These are phyloP conservation scores for Marasmarcha lunaedactyla DNA, from an alignment of 2,888 invertebrate genomes.

Conservation along the genomic window DNA sequence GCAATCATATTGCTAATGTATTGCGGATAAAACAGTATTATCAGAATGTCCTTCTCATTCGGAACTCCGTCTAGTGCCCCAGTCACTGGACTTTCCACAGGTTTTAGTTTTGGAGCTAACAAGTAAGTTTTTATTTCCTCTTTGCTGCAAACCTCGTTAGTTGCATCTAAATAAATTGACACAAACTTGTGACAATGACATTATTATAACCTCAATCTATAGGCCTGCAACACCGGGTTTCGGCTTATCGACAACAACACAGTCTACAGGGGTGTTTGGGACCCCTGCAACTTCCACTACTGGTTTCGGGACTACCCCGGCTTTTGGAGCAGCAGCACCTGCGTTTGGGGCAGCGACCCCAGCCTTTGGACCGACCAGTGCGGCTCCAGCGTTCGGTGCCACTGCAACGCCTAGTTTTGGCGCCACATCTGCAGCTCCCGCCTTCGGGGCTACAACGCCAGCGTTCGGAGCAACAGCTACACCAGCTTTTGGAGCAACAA, in stretches of 20 bases:
- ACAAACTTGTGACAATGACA: not conserved
- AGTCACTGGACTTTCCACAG: constrained; percentile 41
- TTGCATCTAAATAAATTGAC: not conserved
- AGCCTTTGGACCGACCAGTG: constrained; percentile 28
- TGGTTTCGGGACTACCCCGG: constrained; percentile 21
- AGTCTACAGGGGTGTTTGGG: constrained; percentile 43
- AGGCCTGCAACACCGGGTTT: constrained; percentile 49
- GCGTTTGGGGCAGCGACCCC: constrained; percentile 26
- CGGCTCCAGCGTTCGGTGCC: constrained; percentile 24
- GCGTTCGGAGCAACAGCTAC: constrained; percentile 12
- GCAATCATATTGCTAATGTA: no score
- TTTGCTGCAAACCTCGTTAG: not conserved
- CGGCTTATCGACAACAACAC: constrained; percentile 35
- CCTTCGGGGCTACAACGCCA: constrained; percentile 9
- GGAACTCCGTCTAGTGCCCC: constrained; percentile 61
- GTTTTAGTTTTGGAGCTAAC: constrained; percentile 59
- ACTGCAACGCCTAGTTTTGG: constrained; percentile 28
- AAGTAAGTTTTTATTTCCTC: constrained; percentile 33
- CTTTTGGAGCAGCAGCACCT: constrained; percentile 23
- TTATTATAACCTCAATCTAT: constrained; percentile 9
- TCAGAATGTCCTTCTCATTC: constrained; percentile 56
- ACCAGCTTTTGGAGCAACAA: constrained; percentile 13
- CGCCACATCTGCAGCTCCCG: constrained; percentile 16
- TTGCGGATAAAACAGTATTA: not conserved
- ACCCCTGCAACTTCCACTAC: constrained; percentile 30